phyloP scores from a whole-genome alignment of 2,113 vertebrate species.

The Rhineura floridana region DNA sequence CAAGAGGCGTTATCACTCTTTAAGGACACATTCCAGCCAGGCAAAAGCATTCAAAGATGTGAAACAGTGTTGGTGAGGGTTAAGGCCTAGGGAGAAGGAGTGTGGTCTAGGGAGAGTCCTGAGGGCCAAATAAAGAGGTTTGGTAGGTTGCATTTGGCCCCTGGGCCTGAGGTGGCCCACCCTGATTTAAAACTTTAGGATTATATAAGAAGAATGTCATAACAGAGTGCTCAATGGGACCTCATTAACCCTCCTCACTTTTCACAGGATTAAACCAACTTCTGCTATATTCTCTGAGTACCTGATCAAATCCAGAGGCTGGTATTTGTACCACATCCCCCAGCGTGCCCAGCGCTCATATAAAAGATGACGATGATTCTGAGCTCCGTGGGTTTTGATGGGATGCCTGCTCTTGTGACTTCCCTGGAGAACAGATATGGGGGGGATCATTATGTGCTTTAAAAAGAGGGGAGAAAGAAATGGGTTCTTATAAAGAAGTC shows the following conservation, averaged over 20 bases:
- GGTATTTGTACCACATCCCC: conserved; percentile 99
- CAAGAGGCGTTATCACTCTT: no score
- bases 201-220: no score
- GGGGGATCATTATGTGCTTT: background rate
- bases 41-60: no score
- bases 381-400: conserved; percentile 94
- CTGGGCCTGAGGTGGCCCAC: background rate
- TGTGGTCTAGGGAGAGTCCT: no score
- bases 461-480: background rate
- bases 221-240: background rate
- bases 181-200: background rate
- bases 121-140: no score
- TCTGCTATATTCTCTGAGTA: conserved; percentile 60
- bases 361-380: conserved; percentile 95
- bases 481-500: rapidly evolving
- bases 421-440: conserved; percentile 79
- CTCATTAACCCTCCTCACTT: background rate
- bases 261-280: background rate
- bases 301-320: conserved; percentile 97
- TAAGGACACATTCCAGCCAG: no score
- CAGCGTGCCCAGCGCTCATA: conserved; percentile 98
- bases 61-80: no score
- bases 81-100: no score
- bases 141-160: no score
- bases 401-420: conserved; percentile 93